Conservation (phyloP, 2,888 invertebrate genomes). For the Ochropleura leucogaster region DNA sequence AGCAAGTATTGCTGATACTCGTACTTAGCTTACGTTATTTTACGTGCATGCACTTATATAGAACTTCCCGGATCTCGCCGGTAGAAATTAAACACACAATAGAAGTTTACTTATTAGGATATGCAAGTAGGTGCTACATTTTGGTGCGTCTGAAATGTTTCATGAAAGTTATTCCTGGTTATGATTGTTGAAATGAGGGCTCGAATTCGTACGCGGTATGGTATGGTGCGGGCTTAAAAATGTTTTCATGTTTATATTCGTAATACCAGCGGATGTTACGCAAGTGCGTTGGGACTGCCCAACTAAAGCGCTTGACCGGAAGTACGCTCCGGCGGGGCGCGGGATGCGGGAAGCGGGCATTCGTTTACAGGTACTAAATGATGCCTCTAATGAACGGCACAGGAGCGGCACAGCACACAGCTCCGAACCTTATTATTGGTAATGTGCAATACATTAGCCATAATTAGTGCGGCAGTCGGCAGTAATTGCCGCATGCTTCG, state of each 20-base stretch:
- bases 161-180: conserved; percentile 27
- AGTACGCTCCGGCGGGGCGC: conserved; percentile 71
- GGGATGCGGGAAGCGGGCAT: conserved; percentile 49
- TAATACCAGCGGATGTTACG: conserved; percentile 84
- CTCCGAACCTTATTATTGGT: conserved; percentile 71
- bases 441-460: conserved; percentile 72
- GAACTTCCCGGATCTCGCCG: conserved; percentile 55
- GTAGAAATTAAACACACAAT: conserved; percentile 38
- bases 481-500: conserved; percentile 67
- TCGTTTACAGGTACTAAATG: conserved; percentile 70
- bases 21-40: conserved; percentile 56
- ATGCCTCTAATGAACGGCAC: conserved; percentile 77
- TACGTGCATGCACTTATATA: conserved; percentile 59
- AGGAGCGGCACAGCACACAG: conserved; percentile 65
- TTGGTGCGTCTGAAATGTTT: conserved; percentile 26
- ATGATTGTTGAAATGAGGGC: conserved; percentile 30
- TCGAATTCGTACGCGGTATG: conserved; percentile 29
- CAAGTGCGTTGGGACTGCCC: conserved; percentile 77
- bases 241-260: conserved; percentile 72
- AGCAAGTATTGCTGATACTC: conserved; percentile 28
- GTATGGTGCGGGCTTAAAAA: conserved; percentile 53
- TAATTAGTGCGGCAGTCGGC: conserved; percentile 67
- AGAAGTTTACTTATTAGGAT: conserved; percentile 49
- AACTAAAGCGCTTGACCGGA: conserved; percentile 83
- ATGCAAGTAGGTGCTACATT: conserved; percentile 31